Evolutionary conservation across 2,888 invertebrate species (phyloP).

Genomic region (Eupeodes luniger): DNA sequence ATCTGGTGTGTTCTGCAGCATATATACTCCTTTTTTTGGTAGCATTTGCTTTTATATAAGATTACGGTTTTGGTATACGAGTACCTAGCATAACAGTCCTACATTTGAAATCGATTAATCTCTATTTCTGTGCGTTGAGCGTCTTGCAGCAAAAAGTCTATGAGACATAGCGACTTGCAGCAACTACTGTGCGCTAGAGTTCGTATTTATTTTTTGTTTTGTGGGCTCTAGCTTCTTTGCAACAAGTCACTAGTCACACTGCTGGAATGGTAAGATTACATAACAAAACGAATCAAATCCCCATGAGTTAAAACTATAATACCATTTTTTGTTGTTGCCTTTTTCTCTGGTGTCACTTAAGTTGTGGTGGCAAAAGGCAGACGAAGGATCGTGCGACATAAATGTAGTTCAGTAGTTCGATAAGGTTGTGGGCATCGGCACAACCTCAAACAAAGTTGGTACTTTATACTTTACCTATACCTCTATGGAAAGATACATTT

Average conservation of each 20-base stretch:
- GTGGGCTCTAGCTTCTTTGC: conserved; percentile 24
- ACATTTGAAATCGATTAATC: conserved; percentile 76
- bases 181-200: conserved; percentile 45
- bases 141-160: conserved; percentile 19
- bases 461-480: not conserved
- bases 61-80: conserved; percentile 27
- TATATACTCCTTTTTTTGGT: conserved; percentile 1
- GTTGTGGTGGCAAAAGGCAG: conserved; percentile 45
- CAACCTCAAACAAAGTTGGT: conserved; percentile 69
- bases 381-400: conserved; percentile 67
- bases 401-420: conserved; percentile 76
- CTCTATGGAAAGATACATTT: not conserved
- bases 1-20: conserved; percentile 42
- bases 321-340: conserved; percentile 11
- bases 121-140: conserved; percentile 67
- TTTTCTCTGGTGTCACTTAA: not conserved
- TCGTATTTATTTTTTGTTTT: not conserved
- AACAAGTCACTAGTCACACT: conserved; percentile 37
- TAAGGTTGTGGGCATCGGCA: conserved; percentile 74
- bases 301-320: conserved; percentile 49
- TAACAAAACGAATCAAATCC: conserved; percentile 75
- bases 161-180: not conserved
- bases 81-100: conserved; percentile 56
- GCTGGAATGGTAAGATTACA: conserved; percentile 58
- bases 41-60: not conserved